phyloP scores from a whole-genome alignment of 2,888 invertebrate species.

The Rhagonycha lutea region DNA sequence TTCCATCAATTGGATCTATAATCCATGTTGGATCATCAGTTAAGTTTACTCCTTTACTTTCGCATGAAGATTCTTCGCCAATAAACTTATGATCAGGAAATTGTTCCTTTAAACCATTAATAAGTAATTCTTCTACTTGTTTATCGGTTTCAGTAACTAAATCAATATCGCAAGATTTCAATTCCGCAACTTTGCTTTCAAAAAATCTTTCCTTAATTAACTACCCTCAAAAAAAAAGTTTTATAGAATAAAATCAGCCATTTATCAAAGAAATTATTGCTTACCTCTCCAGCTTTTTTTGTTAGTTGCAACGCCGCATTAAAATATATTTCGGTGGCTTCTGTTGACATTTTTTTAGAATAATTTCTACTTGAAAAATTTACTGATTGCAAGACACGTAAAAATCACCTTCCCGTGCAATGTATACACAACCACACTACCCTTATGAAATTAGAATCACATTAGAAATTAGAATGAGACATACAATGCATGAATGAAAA shows the following conservation, averaged over 20 bases:
- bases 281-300: constrained; percentile 71
- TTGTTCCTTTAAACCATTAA: constrained; percentile 68
- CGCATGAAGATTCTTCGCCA: constrained; percentile 83
- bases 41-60: constrained; percentile 67
- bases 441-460: no score
- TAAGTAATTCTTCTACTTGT: constrained; percentile 85
- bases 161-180: constrained; percentile 85
- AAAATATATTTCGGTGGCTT: constrained; percentile 67
- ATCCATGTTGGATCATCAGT: constrained; percentile 96
- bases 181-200: constrained; percentile 64
- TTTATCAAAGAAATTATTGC: constrained; percentile 30
- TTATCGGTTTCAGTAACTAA: constrained; percentile 95
- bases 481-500: no score
- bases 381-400: not conserved
- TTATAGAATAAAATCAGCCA: not conserved
- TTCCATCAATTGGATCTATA: constrained; percentile 98
- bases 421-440: no score
- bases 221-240: constrained; percentile 50
- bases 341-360: constrained; percentile 31
- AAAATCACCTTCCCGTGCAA: no score
- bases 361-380: not conserved
- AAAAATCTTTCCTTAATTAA: constrained; percentile 65
- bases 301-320: constrained; percentile 67
- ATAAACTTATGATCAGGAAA: constrained; percentile 88
- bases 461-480: no score